phyloP scores from a whole-genome alignment of 2,113 vertebrate genomes.

The Salvator merianae region DNA sequence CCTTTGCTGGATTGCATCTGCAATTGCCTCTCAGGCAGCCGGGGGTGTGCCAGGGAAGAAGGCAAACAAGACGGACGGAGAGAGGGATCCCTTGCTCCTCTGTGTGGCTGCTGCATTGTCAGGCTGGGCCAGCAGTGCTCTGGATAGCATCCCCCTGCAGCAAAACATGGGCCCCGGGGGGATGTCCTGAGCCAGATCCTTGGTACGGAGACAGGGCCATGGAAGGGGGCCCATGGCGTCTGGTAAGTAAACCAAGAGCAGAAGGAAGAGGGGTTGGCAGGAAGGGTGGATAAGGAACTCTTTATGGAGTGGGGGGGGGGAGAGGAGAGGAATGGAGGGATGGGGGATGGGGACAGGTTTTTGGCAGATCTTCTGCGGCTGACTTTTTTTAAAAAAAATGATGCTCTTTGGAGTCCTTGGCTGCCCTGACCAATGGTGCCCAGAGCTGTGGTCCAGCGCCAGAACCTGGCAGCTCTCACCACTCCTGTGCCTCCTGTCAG shows the following conservation, averaged over 20 bases:
- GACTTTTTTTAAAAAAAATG: too few species aligned
- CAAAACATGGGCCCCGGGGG: not conserved
- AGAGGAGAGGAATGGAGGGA: too few species aligned
- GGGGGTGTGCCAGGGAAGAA: not conserved
- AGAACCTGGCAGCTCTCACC: too few species aligned
- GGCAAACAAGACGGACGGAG: not conserved
- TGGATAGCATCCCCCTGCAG: not conserved
- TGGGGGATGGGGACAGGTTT: not conserved
- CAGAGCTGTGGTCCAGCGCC: too few species aligned
- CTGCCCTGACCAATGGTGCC: too few species aligned
- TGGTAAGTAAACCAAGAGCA: not conserved
- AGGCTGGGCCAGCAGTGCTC: too few species aligned
- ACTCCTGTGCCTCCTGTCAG: too few species aligned
- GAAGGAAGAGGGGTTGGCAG: not conserved
- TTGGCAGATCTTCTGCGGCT: not conserved
- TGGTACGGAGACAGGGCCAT: not conserved
- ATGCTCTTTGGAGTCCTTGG: too few species aligned
- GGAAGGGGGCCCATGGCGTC: not conserved
- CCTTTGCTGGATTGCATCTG: slow-evolving; percentile 18
- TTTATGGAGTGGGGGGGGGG: not conserved
- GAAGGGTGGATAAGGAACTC: not conserved
- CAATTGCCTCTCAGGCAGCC: slow-evolving; percentile 36
- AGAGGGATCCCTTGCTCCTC: not conserved
- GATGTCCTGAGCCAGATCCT: too few species aligned
- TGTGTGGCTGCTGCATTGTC: not conserved